phyloP scores from a whole-genome alignment of 2,113 vertebrate species.

The Stegostoma tigrinum region DNA sequence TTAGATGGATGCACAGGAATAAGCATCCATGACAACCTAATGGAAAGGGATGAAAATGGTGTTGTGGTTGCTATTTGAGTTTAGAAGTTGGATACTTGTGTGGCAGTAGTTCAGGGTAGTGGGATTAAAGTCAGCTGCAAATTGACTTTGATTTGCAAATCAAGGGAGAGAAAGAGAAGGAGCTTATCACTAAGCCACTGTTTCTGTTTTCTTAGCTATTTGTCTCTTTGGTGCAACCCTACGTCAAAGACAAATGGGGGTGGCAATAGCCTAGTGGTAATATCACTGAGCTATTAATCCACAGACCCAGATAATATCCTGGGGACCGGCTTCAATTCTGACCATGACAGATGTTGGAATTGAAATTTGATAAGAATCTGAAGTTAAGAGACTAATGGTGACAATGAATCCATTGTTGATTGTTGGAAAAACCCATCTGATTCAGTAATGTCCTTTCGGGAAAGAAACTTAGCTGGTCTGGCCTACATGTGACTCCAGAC shows the following conservation, averaged over 20 bases:
- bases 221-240: neutral
- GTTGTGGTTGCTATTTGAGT: neutral
- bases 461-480: no score
- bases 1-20: neutral
- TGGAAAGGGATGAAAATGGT: neutral
- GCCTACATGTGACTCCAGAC: no score
- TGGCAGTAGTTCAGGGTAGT: neutral
- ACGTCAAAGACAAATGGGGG: neutral
- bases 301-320: no score
- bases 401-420: no score
- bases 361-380: no score
- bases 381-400: no score
- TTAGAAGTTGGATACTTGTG: neutral
- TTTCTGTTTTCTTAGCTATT: neutral
- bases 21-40: neutral
- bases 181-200: neutral
- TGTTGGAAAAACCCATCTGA: no score
- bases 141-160: neutral
- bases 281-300: no score
- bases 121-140: neutral
- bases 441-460: no score
- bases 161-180: neutral
- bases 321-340: no score
- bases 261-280: no score
- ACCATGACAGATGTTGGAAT: no score